Percentiles rank a stretch among this genome's conserved stretches.
phyloP scores from a whole-genome alignment of 2,797 vertebrate species.

The Cossypha dichroa region DNA sequence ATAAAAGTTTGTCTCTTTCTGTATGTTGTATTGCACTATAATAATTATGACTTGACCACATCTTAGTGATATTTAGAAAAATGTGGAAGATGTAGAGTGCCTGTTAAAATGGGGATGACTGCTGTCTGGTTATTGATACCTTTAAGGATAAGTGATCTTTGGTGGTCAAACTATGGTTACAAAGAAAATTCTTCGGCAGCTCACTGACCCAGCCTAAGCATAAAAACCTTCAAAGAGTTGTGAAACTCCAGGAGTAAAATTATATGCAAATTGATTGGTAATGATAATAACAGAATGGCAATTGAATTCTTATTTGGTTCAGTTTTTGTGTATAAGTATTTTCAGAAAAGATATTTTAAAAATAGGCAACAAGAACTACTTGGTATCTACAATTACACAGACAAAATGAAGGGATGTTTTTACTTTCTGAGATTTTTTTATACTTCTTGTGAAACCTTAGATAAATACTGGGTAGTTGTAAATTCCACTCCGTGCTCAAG shows the following conservation, averaged over 20 bases:
- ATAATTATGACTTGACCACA: not conserved
- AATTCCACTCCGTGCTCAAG: not conserved
- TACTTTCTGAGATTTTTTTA: not conserved
- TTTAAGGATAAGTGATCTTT: not conserved
- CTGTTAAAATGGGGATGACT: not conserved
- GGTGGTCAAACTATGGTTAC: not conserved
- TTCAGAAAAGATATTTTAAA: not conserved
- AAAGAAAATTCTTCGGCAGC: not conserved
- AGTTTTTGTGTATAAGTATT: not conserved
- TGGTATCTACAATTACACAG: not conserved
- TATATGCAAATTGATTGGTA: not conserved
- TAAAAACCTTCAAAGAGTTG: not conserved
- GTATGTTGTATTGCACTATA: not conserved
- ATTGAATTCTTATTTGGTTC: not conserved
- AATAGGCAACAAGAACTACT: not conserved
- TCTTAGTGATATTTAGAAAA: not conserved
- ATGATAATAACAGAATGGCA: not conserved
- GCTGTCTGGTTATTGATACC: not conserved
- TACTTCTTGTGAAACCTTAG: not conserved
- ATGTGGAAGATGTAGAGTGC: not conserved
- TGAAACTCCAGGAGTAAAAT: not conserved
- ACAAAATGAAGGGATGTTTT: not conserved
- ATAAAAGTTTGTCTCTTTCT: not conserved
- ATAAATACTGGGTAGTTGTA: not conserved
- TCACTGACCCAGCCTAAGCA: not conserved